Percentiles rank a stretch among this genome's conserved stretches.
Conservation (phyloP, 2,888 invertebrate species). For the Diarsia mendica region DNA sequence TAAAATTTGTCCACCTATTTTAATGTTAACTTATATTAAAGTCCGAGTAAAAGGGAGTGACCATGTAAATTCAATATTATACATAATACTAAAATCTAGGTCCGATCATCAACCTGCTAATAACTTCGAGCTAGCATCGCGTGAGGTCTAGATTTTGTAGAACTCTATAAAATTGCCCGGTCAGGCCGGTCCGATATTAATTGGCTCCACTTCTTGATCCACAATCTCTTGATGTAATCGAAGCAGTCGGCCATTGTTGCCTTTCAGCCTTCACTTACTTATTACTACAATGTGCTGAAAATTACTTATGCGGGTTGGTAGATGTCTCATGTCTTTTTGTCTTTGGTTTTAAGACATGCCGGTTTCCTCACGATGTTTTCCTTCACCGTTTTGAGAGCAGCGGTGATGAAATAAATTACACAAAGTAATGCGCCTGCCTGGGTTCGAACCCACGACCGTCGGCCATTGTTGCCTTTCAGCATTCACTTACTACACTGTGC, state of each 20-base stretch:
- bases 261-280: slow-evolving; percentile 32
- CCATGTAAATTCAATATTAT: no score
- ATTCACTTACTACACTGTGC: slow-evolving; percentile 11
- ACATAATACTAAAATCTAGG: not conserved
- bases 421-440: no score
- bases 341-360: no score
- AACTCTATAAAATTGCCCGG: slow-evolving; percentile 8
- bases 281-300: slow-evolving; percentile 20
- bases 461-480: slow-evolving; percentile 33
- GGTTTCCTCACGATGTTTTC: no score
- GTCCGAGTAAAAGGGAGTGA: no score
- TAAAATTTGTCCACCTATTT: no score
- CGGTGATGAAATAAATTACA: no score
- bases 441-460: no score
- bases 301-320: no score
- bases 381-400: no score
- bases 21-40: no score
- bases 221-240: slow-evolving; percentile 45
- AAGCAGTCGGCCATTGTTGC: slow-evolving; percentile 20
- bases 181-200: slow-evolving; percentile 14
- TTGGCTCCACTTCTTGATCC: slow-evolving; percentile 23
- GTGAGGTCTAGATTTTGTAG: slow-evolving; percentile 43
- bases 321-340: no score
- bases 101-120: not conserved
- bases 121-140: slow-evolving; percentile 20